A percentile compares a stretch with the other conserved stretches of the same genome.
phyloP scores from a whole-genome alignment of 30 jellyfish, hydroid and myxozoan species.

The Hydractinia echinata region DNA sequence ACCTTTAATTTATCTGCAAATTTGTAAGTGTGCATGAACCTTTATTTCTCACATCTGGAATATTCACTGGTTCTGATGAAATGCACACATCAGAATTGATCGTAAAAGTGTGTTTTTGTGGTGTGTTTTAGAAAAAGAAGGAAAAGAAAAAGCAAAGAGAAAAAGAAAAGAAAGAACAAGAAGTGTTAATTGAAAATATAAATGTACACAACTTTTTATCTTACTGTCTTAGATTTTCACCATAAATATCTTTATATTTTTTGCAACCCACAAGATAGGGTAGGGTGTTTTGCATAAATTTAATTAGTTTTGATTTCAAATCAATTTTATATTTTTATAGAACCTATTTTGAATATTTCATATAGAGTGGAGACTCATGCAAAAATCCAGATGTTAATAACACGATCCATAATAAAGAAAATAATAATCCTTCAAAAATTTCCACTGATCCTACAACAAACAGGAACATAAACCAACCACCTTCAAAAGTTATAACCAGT shows the following conservation, averaged over 20 bases:
- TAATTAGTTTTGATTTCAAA: too few relatives aligned
- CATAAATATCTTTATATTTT: too few relatives aligned
- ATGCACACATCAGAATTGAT: too few relatives aligned
- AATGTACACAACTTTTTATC: slow-evolving; percentile 6
- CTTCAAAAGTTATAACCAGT: not conserved
- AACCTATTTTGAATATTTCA: not conserved
- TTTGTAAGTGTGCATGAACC: too few relatives aligned
- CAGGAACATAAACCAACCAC: not conserved
- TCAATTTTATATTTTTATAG: too few relatives aligned
- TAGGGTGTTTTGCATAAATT: too few relatives aligned
- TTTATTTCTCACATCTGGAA: too few relatives aligned
- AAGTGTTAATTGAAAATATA: slow-evolving; percentile 31
- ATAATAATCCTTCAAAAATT: not conserved
- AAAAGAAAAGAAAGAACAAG: slow-evolving; percentile 59
- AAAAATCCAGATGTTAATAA: not conserved
- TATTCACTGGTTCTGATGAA: too few relatives aligned
- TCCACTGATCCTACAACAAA: not conserved
- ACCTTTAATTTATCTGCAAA: too few relatives aligned
- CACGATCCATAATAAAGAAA: slow-evolving; percentile 9
- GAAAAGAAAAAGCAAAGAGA: slow-evolving; percentile 85
- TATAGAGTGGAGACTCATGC: not conserved
- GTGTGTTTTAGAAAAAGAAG: slow-evolving; percentile 74
- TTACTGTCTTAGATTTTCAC: too few relatives aligned
- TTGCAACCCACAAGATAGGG: too few relatives aligned
- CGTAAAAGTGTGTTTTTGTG: not conserved